These are phyloP conservation scores for Archaeoteleia sp. DNA, from an alignment of 2,888 invertebrate species.

Conservation along the genomic window DNA sequence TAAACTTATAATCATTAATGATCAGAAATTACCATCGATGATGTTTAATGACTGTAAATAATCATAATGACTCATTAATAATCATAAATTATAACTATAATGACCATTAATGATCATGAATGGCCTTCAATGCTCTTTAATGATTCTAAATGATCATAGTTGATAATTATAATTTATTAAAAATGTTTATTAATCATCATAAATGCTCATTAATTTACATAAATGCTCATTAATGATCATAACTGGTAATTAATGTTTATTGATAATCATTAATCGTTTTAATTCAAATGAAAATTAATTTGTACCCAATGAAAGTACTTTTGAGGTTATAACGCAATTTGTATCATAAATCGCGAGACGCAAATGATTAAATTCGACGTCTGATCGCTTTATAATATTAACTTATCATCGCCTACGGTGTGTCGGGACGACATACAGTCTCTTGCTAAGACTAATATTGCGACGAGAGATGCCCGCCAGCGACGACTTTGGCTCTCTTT, in stretches of 20 bases:
- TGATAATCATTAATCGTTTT: neutral
- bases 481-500: conserved; percentile 64
- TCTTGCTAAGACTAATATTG: conserved; percentile 57
- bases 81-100: neutral
- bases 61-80: too few species aligned
- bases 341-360: too few species aligned
- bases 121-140: conserved; percentile 3
- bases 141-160: neutral
- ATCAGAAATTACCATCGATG: neutral
- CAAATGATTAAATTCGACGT: neutral
- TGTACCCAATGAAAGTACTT: neutral
- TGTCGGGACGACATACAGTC: conserved; percentile 23
- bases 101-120: neutral
- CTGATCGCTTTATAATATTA: conserved; percentile 18
- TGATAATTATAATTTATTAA: neutral
- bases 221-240: neutral
- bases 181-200: neutral
- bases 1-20: neutral
- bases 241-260: neutral
- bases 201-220: too few species aligned
- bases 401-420: conserved; percentile 28
- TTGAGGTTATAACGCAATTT: too few species aligned
- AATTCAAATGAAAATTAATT: too few species aligned
- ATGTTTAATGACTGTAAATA: too few species aligned
- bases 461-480: conserved; percentile 58